Base-by-base conservation (phyloP, 2,888 invertebrate genomes). In the Orchesella flavescens region DNA sequence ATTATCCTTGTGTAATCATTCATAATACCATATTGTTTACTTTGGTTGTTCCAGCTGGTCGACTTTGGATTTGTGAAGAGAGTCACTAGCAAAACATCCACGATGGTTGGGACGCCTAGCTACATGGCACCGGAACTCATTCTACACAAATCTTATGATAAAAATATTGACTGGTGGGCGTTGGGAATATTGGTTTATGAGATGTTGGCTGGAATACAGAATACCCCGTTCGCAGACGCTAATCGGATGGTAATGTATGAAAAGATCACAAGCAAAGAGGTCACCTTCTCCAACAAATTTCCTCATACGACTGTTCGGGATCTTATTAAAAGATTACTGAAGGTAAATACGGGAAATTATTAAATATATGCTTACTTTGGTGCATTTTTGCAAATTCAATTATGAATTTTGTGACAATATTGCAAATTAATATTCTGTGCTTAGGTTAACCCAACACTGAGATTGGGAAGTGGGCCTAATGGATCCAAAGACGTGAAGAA, bases 71-170 rank as follows among this genome's bases (percentile, higher is more conserved):
- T 75, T 55, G 75, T 75, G 65, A 75, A 75, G 63, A 65, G 66
- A 24, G 65, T 75, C 75, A 19, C 46, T 15, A 10, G 49, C 65
- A 17, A 34, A 34, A 34, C 34, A 34, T 34, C 34, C 3, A 34
- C 34, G 2, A 49, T 69, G 69, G 69, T 49, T 49, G 75, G 75
- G 1, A 75, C 75, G 23, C 65, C 65, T 17, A 44, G 44, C 43
- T 75, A 96, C 90, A 92, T 96, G 76, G 96, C 96, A 66, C 96
- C 96, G 0, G 96, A 96, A 90, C 96, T 96, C 85, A 96, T 96
- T 89, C 93, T 96, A 85, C 73, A 74, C n/a, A 43, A 34, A n/a
- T 13, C 23, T 21, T 76, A 76, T 49, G 43, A 24, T 4, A 76
- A 66, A 19, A 24, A 53, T 1, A 23, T 66, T 17, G 76, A 76